Evolutionary conservation across 2,888 invertebrate species (phyloP), one percentile per base, ranked within the genome.

Genomic region (Drosophila meridiana): DNA sequence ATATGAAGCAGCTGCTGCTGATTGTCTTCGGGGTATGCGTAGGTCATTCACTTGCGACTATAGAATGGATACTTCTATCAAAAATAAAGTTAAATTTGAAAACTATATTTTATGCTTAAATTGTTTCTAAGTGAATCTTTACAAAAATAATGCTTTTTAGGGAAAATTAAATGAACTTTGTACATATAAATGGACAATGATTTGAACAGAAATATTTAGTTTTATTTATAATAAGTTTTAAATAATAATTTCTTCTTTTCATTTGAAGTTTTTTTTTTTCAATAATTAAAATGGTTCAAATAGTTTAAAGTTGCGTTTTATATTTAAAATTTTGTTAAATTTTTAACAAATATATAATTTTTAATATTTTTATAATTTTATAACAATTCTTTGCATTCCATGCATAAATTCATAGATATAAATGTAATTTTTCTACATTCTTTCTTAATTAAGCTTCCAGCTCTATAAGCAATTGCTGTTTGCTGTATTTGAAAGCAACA

Each of bases 41-140:
- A n/a, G 50, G 50, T 50, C 50, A 50, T 50, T 50, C 50, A 50
- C 50, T 50, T 11, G 0, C 9, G 9, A 30, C 30, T 48, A 8
- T 8, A 30, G 30, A 13, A 28, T 0, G 14, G 8, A n/a, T n/a
- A n/a, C 4, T 14, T 26, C 11, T 11, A 4, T 26, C 20, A 20
- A 20, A 20, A 20, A 20, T 20, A 20, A 20, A 20, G 0, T 20
- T 20, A 1, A 20, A 20, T 20, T 20, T 20, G 0, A 20, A 20
- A 20, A 20, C 20, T 20, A 20, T 20, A 20, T 20, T 20, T 20
- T 20, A 20, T 20, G 20, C 20, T 20, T n/a, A 20, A 20, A 43
- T 42, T 40, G 14, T 40, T 40, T 20, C 20, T 20, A 20, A 20
- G 20, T 20, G 20, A 20, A 20, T 20, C 20, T 20, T 20, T 20